phyloP scores from a whole-genome alignment of 2,797 vertebrate species.

The Hapalemur alaotrensis region DNA sequence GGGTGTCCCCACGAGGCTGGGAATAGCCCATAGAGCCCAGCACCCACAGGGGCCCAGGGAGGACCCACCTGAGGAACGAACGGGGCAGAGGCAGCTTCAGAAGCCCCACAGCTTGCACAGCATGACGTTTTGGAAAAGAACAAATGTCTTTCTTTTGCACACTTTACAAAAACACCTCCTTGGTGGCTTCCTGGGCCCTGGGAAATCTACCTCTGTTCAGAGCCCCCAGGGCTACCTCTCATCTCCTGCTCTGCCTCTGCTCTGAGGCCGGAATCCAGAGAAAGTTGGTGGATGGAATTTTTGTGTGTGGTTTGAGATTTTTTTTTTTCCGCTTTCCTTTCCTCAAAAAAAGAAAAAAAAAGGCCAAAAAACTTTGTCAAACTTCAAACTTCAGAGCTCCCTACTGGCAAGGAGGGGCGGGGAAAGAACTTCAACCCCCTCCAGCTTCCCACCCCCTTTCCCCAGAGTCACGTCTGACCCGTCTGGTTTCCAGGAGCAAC shows the following conservation, averaged over 20 bases:
- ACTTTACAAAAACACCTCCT: background rate
- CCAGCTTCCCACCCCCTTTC: constrained; percentile 85
- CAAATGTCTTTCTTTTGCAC: background rate
- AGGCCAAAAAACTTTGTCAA: constrained; percentile 71
- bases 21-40: background rate
- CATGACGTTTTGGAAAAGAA: background rate
- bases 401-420: constrained; percentile 71
- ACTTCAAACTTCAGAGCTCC: constrained; percentile 82
- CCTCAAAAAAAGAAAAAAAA: constrained; percentile 34
- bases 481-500: constrained; percentile 95
- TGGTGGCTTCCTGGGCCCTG: background rate
- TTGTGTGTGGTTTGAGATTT: constrained; percentile 66
- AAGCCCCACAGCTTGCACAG: background rate
- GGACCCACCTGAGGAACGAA: background rate
- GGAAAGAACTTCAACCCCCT: constrained; percentile 83
- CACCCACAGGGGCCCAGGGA: background rate
- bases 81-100: background rate
- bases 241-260: background rate
- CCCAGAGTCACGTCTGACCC: constrained; percentile 90
- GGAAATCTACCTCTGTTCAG: background rate
- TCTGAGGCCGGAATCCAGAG: constrained; percentile 46
- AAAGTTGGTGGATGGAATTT: constrained; percentile 74
- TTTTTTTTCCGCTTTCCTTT: constrained; percentile 62
- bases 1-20: background rate
- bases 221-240: background rate